Evolutionary conservation across 35 echinoderm and acorn worm species (phyloP).

Genomic region (Ophioderma brevispina): DNA sequence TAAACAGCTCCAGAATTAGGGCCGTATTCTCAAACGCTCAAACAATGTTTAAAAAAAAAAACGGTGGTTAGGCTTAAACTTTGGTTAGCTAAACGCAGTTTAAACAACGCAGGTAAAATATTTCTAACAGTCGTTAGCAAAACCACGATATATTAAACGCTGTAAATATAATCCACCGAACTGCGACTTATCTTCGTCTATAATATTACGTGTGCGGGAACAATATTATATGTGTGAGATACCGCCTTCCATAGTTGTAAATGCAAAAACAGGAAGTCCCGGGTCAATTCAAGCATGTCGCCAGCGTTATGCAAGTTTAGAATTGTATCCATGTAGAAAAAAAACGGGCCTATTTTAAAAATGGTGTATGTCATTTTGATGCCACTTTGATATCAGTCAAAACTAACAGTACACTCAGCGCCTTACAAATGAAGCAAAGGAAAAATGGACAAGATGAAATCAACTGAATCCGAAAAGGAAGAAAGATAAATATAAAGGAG

Average conservation of each 20-base stretch:
- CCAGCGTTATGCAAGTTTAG: background rate
- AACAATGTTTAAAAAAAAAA: no score
- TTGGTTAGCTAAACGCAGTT: no score
- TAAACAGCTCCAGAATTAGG: no score
- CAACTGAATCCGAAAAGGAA: background rate
- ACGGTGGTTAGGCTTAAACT: no score
- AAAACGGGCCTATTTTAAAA: background rate
- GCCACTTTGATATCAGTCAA: background rate
- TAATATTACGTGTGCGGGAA: no score
- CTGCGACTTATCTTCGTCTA: no score
- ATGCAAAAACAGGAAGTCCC: background rate
- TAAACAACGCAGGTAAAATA: no score
- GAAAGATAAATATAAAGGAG: background rate
- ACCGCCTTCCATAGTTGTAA: no score
- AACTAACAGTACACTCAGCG: background rate
- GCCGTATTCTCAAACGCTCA: no score
- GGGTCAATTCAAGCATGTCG: background rate
- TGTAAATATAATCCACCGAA: no score
- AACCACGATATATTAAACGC: no score
- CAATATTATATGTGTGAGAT: background rate
- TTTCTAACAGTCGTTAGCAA: no score
- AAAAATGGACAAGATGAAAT: background rate
- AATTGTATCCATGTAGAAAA: background rate
- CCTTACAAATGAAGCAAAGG: background rate
- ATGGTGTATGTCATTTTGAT: background rate